These are phyloP conservation scores for Halcyon chelicuti DNA, from an alignment of 2,797 vertebrate species.

Conservation along the genomic window DNA sequence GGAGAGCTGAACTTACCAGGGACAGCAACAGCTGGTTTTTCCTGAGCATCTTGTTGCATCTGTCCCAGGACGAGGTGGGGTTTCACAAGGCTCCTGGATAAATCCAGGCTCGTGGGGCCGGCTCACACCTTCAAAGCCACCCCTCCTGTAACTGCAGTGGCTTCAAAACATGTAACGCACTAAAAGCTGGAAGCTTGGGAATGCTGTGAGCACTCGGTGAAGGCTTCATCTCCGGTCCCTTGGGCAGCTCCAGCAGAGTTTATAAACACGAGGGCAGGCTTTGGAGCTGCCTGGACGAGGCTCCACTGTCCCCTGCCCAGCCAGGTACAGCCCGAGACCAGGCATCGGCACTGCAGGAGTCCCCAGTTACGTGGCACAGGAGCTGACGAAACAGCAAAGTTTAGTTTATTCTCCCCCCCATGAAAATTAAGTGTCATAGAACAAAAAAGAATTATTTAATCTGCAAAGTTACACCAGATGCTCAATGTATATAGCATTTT, in stretches of 20 bases:
- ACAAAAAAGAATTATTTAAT: not conserved
- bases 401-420: fast-evolving
- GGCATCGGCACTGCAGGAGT: not conserved
- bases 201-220: not conserved
- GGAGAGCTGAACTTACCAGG: not conserved
- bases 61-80: not conserved
- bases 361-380: not conserved
- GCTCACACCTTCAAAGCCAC: not conserved
- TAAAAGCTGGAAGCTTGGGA: not conserved
- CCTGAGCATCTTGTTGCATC: slow-evolving; percentile 3
- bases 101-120: not conserved
- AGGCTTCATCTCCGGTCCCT: not conserved
- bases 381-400: not conserved
- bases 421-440: not conserved
- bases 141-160: fast-evolving
- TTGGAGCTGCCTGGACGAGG: not conserved
- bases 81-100: not conserved
- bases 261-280: not conserved
- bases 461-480: not conserved
- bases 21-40: slow-evolving; percentile 40
- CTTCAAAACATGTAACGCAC: not conserved
- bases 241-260: not conserved
- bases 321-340: not conserved
- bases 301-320: not conserved
- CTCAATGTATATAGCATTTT: slow-evolving; percentile 63